phyloP scores from a whole-genome alignment of 1,140 invertebrate species.

The Gryllus bimaculatus region DNA sequence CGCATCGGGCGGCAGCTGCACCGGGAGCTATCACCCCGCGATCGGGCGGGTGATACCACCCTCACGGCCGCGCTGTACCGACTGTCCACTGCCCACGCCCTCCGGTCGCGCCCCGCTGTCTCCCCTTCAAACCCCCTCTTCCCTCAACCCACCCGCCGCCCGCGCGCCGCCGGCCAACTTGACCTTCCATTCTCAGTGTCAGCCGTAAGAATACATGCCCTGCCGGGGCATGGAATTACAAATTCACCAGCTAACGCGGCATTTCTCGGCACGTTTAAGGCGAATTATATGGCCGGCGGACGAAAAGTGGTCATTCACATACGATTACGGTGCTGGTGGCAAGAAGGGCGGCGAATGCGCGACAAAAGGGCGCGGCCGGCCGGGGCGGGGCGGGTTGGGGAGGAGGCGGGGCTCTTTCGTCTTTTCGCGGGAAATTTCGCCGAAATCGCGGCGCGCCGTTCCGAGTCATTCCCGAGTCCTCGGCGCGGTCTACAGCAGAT shows the following conservation, averaged over 20 bases:
- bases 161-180: background rate
- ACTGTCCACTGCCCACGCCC: no score
- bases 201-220: background rate
- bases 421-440: no score
- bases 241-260: background rate
- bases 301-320: background rate
- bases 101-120: no score
- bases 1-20: background rate
- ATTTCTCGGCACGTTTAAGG: background rate
- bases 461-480: no score
- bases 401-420: no score
- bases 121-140: no score
- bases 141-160: background rate
- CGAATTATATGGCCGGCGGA: background rate
- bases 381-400: no score
- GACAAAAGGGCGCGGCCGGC: no score
- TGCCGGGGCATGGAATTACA: background rate
- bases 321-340: background rate
- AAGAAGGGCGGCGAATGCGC: background rate
- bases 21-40: background rate
- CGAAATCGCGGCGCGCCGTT: no score
- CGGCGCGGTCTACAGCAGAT: no score
- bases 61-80: background rate
- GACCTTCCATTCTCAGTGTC: background rate
- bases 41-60: background rate